phyloP scores from a whole-genome alignment of 2,797 vertebrate species.

The Chaenodraco wilsoni region DNA sequence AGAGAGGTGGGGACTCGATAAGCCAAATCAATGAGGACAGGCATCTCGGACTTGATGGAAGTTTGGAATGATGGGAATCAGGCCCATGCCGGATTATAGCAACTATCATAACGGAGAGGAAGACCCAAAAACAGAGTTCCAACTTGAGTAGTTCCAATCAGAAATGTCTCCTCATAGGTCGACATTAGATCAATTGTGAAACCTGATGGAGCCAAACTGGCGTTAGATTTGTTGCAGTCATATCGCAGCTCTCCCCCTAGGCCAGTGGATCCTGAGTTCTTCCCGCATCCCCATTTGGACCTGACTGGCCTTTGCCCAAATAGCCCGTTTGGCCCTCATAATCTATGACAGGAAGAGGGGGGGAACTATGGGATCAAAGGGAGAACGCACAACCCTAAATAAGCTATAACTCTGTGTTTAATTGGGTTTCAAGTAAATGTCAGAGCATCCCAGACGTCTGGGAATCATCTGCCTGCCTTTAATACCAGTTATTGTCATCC shows the following conservation, averaged over 20 bases:
- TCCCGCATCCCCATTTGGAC: conserved; percentile 71
- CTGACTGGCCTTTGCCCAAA: conserved; percentile 74
- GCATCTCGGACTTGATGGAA: conserved; percentile 64
- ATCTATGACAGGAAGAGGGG: conserved; percentile 62
- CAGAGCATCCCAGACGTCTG: conserved; percentile 79
- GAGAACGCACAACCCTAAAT: conserved; percentile 68
- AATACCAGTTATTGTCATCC: conserved; percentile 81
- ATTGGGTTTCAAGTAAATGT: conserved; percentile 83
- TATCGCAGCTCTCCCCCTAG: conserved; percentile 48
- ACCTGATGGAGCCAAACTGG: conserved; percentile 53
- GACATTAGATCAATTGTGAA: conserved; percentile 45
- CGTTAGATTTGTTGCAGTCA: conserved; percentile 72
- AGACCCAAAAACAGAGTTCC: conserved; percentile 33
- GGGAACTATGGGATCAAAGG: conserved; percentile 70
- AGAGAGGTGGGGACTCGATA: conserved; percentile 71
- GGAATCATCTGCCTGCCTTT: conserved; percentile 77
- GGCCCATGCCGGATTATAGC: conserved; percentile 35
- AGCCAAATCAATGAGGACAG: conserved; percentile 75
- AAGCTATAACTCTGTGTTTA: conserved; percentile 78
- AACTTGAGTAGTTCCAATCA: conserved; percentile 47
- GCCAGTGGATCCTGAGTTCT: conserved; percentile 70
- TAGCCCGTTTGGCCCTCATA: conserved; percentile 72
- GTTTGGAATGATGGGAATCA: conserved; percentile 63
- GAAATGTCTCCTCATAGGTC: conserved; percentile 40
- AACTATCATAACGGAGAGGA: conserved; percentile 33